Conservation (phyloP, 2,888 invertebrate genomes). For the Caenorhabditis sp. region DNA sequence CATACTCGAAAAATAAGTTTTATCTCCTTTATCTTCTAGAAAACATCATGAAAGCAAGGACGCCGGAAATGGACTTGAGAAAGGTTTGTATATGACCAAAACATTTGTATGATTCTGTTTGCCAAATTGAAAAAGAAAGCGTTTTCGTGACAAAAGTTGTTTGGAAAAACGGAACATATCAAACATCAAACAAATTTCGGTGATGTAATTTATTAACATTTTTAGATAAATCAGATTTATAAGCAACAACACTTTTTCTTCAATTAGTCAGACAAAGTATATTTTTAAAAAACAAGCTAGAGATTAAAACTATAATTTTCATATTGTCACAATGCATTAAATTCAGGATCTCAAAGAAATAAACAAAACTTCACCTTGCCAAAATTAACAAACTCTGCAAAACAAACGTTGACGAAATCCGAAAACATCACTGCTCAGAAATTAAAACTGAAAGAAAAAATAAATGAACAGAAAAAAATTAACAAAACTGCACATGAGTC, state of each 20-base stretch:
- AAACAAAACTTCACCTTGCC: slow-evolving; percentile 59
- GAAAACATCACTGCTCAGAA: not conserved
- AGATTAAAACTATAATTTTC: too few species aligned
- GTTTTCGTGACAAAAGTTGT: too few species aligned
- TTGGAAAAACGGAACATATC: too few species aligned
- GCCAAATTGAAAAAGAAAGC: not conserved
- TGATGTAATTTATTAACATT: too few species aligned
- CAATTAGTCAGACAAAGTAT: too few species aligned
- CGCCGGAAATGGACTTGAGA: slow-evolving; percentile 63
- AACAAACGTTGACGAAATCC: slow-evolving; percentile 17
- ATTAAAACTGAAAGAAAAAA: not conserved
- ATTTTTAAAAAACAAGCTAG: too few species aligned
- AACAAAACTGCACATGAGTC: slow-evolving; percentile 53
- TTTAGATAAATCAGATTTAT: too few species aligned
- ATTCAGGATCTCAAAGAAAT: slow-evolving; percentile 35
- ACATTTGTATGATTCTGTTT: not conserved
- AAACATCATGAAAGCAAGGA: slow-evolving; percentile 40
- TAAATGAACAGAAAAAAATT: slow-evolving; percentile 22
- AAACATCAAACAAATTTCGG: too few species aligned
- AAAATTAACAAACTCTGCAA: slow-evolving; percentile 40
- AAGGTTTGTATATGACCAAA: slow-evolving; percentile 48
- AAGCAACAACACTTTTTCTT: too few species aligned
- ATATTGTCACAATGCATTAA: too few species aligned
- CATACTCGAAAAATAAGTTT: too few species aligned
- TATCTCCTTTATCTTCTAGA: too few species aligned